Base-by-base conservation (phyloP, 23 tunicate species). In the Halocynthia roretzi region DNA sequence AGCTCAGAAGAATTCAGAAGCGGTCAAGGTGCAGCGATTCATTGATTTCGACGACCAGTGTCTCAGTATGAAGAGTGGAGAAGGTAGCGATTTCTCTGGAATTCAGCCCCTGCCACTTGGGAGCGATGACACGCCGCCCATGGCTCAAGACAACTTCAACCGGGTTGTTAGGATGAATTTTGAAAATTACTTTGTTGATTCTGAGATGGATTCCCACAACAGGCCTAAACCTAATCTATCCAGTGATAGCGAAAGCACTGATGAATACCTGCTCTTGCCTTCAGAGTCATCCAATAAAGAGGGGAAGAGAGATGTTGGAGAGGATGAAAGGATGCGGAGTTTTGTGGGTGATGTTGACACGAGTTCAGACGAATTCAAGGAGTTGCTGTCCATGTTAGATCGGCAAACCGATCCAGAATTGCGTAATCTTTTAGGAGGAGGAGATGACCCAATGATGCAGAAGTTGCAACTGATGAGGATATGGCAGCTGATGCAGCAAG, bases 401-500 rank as follows among this genome's bases (percentile, higher is more conserved):
- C 10, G 23, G 10, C 18, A 71, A 51, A 52, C 44, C 11, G 2
- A 9, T 9, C 22, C 12, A 2, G 78, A 74, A 15, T 22, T 74
- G 8, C 31, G 60, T 54, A 54, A 52, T n/a, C 63, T 74, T 8
- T 22, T 74, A 8, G 80, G 57, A 58, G 15, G 72, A 5, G 81
- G 79, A 5, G 85, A 85, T 54, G 77, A 81, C 15, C 62, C 54
- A 57, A 82, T 85, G 7, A 67, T 92, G 62, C 74, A 86, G 70
- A 92, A 92, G 71, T 75, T 92, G 7, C 98, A 92, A 51, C 93
- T 83, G 15, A 86, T 92, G 44, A 68, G 85, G 49, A 56, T 82
- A 53, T 86, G 88, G 92, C 88, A 92, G 77, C 58, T 86, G 6
- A 82, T 70, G 80, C 98, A 92, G 68, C 91, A 92, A 76, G 98